Base-by-base conservation (phyloP, 2,888 invertebrate genomes). In the Limulus polyphemus region DNA sequence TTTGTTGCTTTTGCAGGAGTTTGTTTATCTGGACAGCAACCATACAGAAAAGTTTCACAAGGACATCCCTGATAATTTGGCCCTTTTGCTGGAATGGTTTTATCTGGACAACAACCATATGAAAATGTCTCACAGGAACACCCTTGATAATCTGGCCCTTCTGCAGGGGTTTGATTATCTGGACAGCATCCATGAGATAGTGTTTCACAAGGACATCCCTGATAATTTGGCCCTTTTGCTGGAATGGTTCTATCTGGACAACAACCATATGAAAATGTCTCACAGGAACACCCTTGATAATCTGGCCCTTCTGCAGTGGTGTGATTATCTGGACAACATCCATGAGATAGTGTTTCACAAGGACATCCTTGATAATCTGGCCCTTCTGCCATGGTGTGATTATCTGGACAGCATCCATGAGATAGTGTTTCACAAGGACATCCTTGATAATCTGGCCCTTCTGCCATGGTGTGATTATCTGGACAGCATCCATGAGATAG, bases 101-200 rank as follows among this genome's bases (percentile, higher is more conserved):
- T 86, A 77, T 92, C 90, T 0, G 90, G 88, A 72, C 94, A 94
- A 75, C 94, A 94, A 0, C 90, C 87, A 71, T 83, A 88, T 10
- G 84, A 47, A 11, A 47, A 11, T 11, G 57, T 57, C 16, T 48
- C 57, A 16, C 16, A 16, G 17, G n/a, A 5, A 46, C 49, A 57
- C 11, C 47, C 47, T 12, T 57, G 32, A 14, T 32, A 16, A 13
- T 49, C 13, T 13, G 47, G 49, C 3, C 47, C 49, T 11, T 14
- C 46, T 16, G 49, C 57, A 1, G 4, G 46, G 2, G 54, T 59
- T 10, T 10, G 70, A 11, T 89, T 87, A 64, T 69, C 65, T 10
- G 81, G 81, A 72, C 90, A 90, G 72, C 90, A 90, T 13, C 74
- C 74, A 62, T 69, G 72, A 13, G 16, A 16, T 11, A 47, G 32